Conservation (phyloP, 2,797 vertebrate genomes). For the Heteromormyrus szaboi region DNA sequence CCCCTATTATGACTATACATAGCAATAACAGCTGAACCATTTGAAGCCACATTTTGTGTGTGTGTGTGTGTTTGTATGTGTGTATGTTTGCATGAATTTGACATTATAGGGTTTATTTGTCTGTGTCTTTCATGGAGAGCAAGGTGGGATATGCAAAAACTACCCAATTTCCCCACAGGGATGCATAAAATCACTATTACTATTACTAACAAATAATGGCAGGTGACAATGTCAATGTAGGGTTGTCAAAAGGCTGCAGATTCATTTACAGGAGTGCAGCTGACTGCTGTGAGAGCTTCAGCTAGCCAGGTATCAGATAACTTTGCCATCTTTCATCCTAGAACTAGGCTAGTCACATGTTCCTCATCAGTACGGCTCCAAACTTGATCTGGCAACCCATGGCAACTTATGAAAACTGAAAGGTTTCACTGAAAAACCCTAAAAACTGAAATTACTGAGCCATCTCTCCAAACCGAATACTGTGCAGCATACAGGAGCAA, state of each 20-base stretch:
- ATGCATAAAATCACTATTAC: not conserved
- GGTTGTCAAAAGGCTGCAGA: not conserved
- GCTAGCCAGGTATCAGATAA: not conserved
- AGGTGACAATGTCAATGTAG: not conserved
- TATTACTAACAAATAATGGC: not conserved
- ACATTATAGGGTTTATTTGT: not conserved
- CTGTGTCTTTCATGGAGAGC: not conserved
- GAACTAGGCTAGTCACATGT: not conserved
- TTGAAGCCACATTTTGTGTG: not conserved
- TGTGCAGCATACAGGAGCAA: slow-evolving; percentile 23
- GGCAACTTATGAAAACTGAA: not conserved
- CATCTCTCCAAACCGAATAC: slow-evolving; percentile 24
- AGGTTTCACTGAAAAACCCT: not conserved
- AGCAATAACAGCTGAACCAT: not conserved
- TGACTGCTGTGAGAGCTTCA: slow-evolving; percentile 9
- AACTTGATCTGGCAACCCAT: not conserved
- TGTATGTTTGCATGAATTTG: not conserved
- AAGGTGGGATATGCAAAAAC: not conserved
- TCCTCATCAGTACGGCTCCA: not conserved
- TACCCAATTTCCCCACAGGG: not conserved
- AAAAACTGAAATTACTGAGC: slow-evolving; percentile 17
- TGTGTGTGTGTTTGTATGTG: not conserved
- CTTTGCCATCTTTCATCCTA: slow-evolving; percentile 6
- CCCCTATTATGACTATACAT: not conserved
- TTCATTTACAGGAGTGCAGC: slow-evolving; percentile 10